A percentile compares a stretch with the other conserved stretches of the same genome.
Evolutionary conservation across 2,113 vertebrate genomes (phyloP).

Genomic region (Lepisosteus oculatus): DNA sequence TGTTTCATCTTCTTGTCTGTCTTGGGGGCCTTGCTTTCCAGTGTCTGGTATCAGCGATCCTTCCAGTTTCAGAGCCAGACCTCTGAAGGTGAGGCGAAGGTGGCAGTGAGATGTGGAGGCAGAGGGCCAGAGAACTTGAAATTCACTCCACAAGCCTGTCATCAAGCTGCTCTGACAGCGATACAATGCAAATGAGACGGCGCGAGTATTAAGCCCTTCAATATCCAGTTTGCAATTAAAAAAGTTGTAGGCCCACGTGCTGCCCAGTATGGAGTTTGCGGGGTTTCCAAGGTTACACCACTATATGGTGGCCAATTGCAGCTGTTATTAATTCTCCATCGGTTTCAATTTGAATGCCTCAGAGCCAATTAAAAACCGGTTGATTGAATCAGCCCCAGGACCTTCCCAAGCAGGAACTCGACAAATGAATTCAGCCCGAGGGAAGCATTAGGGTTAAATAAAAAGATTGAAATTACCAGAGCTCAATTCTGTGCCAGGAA

Average conservation of each 20-base stretch:
- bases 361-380: conserved; percentile 61
- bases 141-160: conserved; percentile 34
- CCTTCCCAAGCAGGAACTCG: conserved; percentile 48
- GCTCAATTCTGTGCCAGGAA: conserved; percentile 34
- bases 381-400: conserved; percentile 62
- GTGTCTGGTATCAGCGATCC: conserved; percentile 42
- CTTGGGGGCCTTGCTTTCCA: neutral
- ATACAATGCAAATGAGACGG: conserved; percentile 9
- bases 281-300: conserved; percentile 48
- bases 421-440: conserved; percentile 52
- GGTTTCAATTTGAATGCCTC: conserved; percentile 63
- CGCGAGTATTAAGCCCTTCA: conserved; percentile 17
- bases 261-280: conserved; percentile 23
- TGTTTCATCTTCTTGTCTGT: neutral
- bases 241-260: conserved; percentile 26
- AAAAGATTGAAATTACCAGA: conserved; percentile 50
- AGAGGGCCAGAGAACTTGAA: conserved; percentile 34
- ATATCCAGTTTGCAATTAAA: conserved; percentile 37
- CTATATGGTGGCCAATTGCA: conserved; percentile 42
- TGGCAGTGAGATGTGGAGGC: conserved; percentile 50
- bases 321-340: conserved; percentile 64
- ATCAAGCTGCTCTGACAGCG: conserved; percentile 16
- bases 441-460: conserved; percentile 53
- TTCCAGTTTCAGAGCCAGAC: conserved; percentile 34
- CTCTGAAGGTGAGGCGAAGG: conserved; percentile 32